A percentile compares a stretch with the other conserved stretches of the same genome.
Evolutionary conservation across 2,113 vertebrate genomes (phyloP).

Genomic region (Scopus umbretta): DNA sequence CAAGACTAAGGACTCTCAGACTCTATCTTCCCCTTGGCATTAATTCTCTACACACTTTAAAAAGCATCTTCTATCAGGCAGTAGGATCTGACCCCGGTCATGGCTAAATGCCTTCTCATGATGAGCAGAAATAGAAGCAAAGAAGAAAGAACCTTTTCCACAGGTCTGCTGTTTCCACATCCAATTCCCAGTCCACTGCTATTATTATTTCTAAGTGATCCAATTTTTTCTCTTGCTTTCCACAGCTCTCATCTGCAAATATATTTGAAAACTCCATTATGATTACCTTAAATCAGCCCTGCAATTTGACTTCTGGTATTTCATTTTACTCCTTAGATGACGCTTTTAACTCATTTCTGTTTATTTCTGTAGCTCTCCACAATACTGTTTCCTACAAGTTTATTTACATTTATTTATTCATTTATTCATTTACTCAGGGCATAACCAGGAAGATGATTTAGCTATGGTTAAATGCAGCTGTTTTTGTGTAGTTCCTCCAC

Average conservation of each 20-base stretch:
- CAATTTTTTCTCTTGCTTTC: slow-evolving; percentile 66
- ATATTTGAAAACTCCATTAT: slow-evolving; percentile 67
- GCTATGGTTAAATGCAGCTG: background rate
- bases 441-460: background rate
- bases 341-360: slow-evolving; percentile 50
- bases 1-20: background rate
- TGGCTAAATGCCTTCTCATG: background rate
- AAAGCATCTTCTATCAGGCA: background rate
- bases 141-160: background rate
- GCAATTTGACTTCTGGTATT: slow-evolving; percentile 66
- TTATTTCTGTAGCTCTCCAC: background rate
- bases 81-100: background rate
- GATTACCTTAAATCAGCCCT: slow-evolving; percentile 61
- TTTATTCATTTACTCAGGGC: background rate
- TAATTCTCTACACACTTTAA: background rate
- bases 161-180: background rate
- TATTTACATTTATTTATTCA: background rate
- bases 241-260: slow-evolving; percentile 53
- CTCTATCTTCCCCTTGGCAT: background rate
- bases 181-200: background rate
- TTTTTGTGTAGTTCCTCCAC: background rate
- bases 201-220: slow-evolving; percentile 67
- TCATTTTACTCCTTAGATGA: slow-evolving; percentile 40
- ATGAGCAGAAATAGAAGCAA: background rate
- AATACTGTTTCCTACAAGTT: background rate